Base-by-base conservation (phyloP, 2,113 vertebrate genomes). In the Mugil cephalus region DNA sequence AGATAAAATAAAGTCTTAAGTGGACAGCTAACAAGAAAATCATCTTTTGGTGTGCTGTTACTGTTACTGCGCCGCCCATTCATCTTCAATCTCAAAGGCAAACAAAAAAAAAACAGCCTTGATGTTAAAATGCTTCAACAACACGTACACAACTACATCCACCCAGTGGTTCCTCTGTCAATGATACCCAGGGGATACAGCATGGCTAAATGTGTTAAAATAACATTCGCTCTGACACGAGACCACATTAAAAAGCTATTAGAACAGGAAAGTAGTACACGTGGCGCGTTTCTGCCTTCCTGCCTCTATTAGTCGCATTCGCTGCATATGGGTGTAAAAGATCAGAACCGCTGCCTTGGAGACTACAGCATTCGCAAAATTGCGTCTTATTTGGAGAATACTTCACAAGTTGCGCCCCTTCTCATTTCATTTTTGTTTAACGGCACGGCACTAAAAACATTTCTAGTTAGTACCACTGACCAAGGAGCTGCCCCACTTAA, bases 101-200 rank as follows among this genome's bases (percentile, higher is more conserved):
- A 76, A 76, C 51, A 74, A 56, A 61, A 51, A 38, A 65, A 30
- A 30, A 30, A 40, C n/a, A 12, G n/a, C 14, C 15, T 11, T 59
- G 69, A 55, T 47, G 61, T 62, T 69, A 78, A 79, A 72, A 83
- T 85, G 72, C 59, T 60, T 62, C 11, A n/a, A 35, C 38, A 43
- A 61, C 53, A 64, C n/a, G 61, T 78, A 72, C 17, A 10, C 34
- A 19, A 56, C 40, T 35, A 39, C 38, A 68, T 69, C 34, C 65
- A 34, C 35, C 6, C 18, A 69, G 43, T 46, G 40, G 53, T 63
- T 42, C 13, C 8, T 36, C 63, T 42, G 46, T 61, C 63, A 81
- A 74, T 66, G 61, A 43, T 14, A 7, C 69, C 71, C 62, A 30
- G 19, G 46, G 51, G 74, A 73, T 18, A 45, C 34, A 48, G 24